These are phyloP conservation scores for Epinephelus lanceolatus DNA, from an alignment of 2,113 vertebrate genomes.

Conservation along the genomic window DNA sequence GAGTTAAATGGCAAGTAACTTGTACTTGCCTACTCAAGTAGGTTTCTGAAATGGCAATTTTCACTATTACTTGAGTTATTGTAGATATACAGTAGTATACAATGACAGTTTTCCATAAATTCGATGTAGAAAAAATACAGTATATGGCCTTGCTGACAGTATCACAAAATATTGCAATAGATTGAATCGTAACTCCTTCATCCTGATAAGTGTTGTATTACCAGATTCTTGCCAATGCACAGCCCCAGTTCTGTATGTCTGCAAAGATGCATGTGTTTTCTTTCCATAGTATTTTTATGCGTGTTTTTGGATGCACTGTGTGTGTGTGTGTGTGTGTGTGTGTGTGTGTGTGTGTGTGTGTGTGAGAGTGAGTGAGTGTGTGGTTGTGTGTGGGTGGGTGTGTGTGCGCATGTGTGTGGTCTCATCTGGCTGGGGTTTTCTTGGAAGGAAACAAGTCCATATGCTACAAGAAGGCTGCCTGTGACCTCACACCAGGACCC, in stretches of 20 bases:
- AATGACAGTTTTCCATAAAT: too few species aligned
- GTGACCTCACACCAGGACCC: slow-evolving; percentile 74
- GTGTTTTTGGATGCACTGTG: neutral
- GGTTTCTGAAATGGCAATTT: too few species aligned
- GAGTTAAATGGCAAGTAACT: too few species aligned
- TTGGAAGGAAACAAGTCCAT: slow-evolving; percentile 81
- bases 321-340: slow-evolving; percentile 16
- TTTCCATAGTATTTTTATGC: neutral
- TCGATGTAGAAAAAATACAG: too few species aligned
- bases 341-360: slow-evolving; percentile 31
- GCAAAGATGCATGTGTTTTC: neutral
- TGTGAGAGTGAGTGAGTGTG: slow-evolving; percentile 1
- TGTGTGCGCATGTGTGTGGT: slow-evolving; percentile 47
- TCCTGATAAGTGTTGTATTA: too few species aligned
- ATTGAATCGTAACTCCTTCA: too few species aligned
- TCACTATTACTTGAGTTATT: too few species aligned
- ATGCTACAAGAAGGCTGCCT: slow-evolving; percentile 77
- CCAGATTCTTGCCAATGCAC: too few species aligned
- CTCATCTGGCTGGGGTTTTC: slow-evolving; percentile 76
- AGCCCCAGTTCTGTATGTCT: neutral
- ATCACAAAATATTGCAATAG: too few species aligned
- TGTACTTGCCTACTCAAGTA: too few species aligned
- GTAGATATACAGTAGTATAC: too few species aligned
- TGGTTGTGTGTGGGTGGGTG: neutral
- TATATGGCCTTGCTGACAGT: too few species aligned